Evolutionary conservation across 2,113 vertebrate species (phyloP).

Genomic region (Chloebia gouldiae): DNA sequence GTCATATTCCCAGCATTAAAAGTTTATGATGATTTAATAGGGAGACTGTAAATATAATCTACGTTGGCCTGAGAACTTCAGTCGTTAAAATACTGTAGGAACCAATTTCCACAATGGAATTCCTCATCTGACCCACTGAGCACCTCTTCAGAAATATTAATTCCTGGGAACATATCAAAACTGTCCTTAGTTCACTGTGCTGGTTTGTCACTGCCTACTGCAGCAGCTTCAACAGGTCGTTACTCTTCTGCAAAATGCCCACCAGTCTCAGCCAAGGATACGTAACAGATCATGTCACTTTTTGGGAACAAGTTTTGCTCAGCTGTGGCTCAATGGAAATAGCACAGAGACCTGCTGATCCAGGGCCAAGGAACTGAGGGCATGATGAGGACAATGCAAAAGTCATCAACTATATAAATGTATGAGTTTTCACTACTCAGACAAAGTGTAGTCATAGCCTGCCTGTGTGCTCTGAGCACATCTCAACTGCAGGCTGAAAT

Average conservation of each 20-base stretch:
- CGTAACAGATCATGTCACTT: not conserved
- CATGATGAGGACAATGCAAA: not conserved
- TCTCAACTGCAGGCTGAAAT: not conserved
- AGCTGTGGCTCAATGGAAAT: not conserved
- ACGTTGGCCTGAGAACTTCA: slow-evolving; percentile 2
- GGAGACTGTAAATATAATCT: slow-evolving; percentile 27
- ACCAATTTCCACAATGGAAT: not conserved
- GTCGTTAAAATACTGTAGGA: not conserved
- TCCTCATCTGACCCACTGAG: not conserved
- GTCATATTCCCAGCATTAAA: slow-evolving; percentile 34
- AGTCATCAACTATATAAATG: not conserved
- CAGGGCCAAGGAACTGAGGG: not conserved
- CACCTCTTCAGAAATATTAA: not conserved
- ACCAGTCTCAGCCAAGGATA: not conserved
- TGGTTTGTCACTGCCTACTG: not conserved
- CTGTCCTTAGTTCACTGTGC: not conserved
- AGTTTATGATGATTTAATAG: slow-evolving; percentile 53
- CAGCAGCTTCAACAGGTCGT: not conserved
- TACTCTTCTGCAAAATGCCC: not conserved
- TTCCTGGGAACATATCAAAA: not conserved
- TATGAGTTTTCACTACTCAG: not conserved
- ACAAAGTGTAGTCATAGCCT: not conserved
- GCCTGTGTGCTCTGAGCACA: not conserved
- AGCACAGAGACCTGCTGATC: not conserved
- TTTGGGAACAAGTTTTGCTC: not conserved